A percentile compares a stretch with the other conserved stretches of the same genome.
Conservation (phyloP, 2,113 vertebrate genomes). For the Garra rufa region DNA sequence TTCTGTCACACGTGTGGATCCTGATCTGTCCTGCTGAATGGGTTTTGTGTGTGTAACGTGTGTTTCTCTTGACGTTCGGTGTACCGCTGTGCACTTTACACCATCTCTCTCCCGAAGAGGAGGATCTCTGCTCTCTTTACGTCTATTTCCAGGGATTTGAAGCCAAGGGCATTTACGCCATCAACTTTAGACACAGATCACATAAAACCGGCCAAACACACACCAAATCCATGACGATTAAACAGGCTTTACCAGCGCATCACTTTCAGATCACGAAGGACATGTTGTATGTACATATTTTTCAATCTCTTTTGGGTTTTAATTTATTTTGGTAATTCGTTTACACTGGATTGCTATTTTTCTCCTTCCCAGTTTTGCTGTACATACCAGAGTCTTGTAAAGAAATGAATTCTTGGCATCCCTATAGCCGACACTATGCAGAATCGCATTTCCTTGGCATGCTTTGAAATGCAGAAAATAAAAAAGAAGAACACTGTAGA, state of each 20-base stretch:
- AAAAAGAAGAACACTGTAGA: constrained; percentile 71
- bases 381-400: constrained; percentile 75
- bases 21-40: not conserved
- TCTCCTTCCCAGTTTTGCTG: constrained; percentile 60
- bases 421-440: constrained; percentile 83
- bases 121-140: not conserved
- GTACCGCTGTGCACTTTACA: constrained; percentile 54
- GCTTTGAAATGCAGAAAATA: constrained; percentile 81
- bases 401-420: constrained; percentile 72
- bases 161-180: not conserved
- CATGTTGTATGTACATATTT: constrained; percentile 45
- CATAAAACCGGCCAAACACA: constrained; percentile 9
- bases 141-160: constrained; percentile 40
- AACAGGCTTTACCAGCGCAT: not conserved
- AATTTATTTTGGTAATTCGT: constrained; percentile 52
- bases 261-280: not conserved
- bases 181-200: not conserved
- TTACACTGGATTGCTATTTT: constrained; percentile 57
- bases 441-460: constrained; percentile 80
- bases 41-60: constrained; percentile 23
- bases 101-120: not conserved
- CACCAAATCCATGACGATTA: not conserved
- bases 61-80: constrained; percentile 43
- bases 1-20: not conserved
- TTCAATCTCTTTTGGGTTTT: constrained; percentile 45